Evolutionary conservation across 2,797 vertebrate genomes (phyloP).

Genomic region (Iguana delicatissima): DNA sequence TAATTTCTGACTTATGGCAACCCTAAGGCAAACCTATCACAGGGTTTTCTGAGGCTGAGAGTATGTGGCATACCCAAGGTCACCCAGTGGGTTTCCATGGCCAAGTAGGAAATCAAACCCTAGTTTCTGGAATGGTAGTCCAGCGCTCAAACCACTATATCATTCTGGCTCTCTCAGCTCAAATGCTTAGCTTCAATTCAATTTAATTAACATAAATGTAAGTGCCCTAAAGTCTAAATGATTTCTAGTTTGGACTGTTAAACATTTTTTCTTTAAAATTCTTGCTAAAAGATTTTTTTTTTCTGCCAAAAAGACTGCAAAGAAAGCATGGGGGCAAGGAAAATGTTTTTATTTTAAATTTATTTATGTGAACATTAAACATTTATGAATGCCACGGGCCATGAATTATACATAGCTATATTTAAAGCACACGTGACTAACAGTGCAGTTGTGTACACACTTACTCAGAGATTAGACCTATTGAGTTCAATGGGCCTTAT

Average conservation of each 20-base stretch:
- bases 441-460: not conserved
- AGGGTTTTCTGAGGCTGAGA: no score
- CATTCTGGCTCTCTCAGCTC: not conserved
- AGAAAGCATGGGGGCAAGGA: not conserved
- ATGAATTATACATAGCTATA: constrained; percentile 15
- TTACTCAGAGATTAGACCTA: not conserved
- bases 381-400: not conserved
- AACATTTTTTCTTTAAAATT: not conserved
- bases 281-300: not conserved
- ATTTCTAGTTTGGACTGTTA: not conserved
- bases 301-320: not conserved
- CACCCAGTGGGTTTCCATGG: no score
- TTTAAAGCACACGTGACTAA: constrained; percentile 5
- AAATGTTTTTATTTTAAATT: not conserved
- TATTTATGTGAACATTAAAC: not conserved
- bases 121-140: no score
- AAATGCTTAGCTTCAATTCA: not conserved
- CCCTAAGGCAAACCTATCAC: no score
- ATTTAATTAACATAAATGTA: not conserved
- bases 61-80: no score
- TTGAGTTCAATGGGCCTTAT: not conserved
- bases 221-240: no score
- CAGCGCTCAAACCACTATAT: no score
- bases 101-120: no score
- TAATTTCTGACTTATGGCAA: no score